A percentile compares a stretch with the other conserved stretches of the same genome.
phyloP scores from a whole-genome alignment of 2,797 vertebrate genomes.

The Bryconaethiops microstoma region DNA sequence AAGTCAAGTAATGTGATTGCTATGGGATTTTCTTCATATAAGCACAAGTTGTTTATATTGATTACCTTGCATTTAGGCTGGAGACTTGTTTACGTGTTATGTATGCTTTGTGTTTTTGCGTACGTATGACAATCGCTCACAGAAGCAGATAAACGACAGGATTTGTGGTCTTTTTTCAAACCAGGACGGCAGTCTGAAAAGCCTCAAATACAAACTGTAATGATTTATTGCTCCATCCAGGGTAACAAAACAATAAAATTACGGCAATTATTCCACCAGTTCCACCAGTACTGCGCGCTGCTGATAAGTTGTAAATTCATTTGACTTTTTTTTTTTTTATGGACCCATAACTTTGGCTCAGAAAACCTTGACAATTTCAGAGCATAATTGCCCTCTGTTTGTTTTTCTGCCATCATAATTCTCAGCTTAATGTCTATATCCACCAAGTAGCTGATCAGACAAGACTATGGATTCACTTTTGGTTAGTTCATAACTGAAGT shows the following conservation, averaged over 20 bases:
- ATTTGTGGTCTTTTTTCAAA: conserved; percentile 26
- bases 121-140: conserved; percentile 13
- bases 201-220: conserved; percentile 29
- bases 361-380: conserved; percentile 46
- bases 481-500: conserved; percentile 2
- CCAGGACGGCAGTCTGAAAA: conserved; percentile 29
- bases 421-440: conserved; percentile 27
- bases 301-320: conserved; percentile 56
- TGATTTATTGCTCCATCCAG: conserved; percentile 38
- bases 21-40: conserved; percentile 51
- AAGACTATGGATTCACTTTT: conserved; percentile 12
- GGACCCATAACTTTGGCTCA: conserved; percentile 36
- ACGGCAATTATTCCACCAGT: conserved; percentile 41
- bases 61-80: conserved; percentile 49
- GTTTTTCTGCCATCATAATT: conserved; percentile 23
- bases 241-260: conserved; percentile 43
- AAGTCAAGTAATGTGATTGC: conserved; percentile 20
- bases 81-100: conserved; percentile 49
- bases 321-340: conserved; percentile 46
- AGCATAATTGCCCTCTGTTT: conserved; percentile 28
- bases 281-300: conserved; percentile 43
- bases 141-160: conserved; percentile 31
- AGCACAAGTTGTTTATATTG: conserved; percentile 51
- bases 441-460: conserved; percentile 29
- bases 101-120: conserved; percentile 43